Percentiles rank a stretch among this genome's conserved stretches.
Evolutionary conservation across 1,140 invertebrate genomes (phyloP).

Genomic region (Bombus consobrinus): DNA sequence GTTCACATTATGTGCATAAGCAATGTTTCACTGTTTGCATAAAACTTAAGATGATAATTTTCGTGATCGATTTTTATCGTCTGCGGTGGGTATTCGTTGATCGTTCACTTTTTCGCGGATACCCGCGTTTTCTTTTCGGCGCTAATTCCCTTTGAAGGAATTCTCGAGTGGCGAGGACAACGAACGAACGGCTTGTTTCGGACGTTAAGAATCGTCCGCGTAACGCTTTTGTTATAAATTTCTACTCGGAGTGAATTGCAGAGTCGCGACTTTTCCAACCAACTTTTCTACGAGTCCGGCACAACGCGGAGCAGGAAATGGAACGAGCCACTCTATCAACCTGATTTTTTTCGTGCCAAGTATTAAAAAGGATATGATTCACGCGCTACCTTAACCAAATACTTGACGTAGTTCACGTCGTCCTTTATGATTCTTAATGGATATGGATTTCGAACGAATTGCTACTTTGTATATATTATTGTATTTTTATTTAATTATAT

Average conservation of each 20-base stretch:
- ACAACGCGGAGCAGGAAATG: constrained; percentile 9
- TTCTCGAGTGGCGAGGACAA: not conserved
- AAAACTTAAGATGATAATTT: not conserved
- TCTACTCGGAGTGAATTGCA: not conserved
- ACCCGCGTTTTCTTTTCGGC: constrained; percentile 22
- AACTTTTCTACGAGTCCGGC: not conserved
- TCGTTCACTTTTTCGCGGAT: constrained; percentile 11
- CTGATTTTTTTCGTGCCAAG: constrained; percentile 27
- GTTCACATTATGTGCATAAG: not conserved
- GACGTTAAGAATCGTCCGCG: constrained; percentile 27
- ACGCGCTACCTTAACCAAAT: not conserved
- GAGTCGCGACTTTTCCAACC: not conserved
- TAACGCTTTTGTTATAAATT: constrained; percentile 28
- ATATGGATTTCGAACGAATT: not conserved
- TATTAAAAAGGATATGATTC: not conserved
- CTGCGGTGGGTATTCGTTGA: not conserved
- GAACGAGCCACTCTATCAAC: constrained; percentile 4
- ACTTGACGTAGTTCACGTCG: not conserved
- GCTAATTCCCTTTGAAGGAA: constrained; percentile 4
- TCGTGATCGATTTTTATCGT: constrained; percentile 36
- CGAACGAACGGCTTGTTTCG: constrained; percentile 13
- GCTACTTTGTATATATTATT: too few relatives aligned
- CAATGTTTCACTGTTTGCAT: not conserved
- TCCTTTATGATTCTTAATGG: not conserved
- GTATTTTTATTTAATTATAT: not conserved